These are phyloP conservation scores for Callinectes sapidus DNA, from an alignment of 2,888 invertebrate species.

Conservation along the genomic window DNA sequence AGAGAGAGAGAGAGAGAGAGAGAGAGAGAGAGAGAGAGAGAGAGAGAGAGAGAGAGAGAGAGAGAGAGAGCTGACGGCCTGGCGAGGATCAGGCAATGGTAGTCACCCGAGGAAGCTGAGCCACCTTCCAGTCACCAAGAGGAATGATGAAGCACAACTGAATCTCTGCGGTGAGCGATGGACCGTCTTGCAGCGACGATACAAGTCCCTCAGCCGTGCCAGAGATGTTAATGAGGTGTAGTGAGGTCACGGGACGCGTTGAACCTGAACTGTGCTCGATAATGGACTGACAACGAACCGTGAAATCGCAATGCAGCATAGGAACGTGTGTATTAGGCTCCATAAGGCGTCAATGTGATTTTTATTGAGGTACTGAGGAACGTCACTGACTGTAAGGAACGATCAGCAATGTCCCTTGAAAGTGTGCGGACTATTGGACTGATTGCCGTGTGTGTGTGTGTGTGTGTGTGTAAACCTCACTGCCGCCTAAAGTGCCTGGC, in stretches of 20 bases:
- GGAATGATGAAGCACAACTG: background rate
- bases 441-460: slow-evolving; percentile 13
- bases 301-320: background rate
- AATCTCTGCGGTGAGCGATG: background rate
- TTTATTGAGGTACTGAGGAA: background rate
- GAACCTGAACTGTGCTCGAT: background rate
- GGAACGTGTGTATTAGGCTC: background rate
- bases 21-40: slow-evolving; percentile 16
- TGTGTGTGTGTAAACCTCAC: background rate
- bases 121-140: background rate
- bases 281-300: background rate
- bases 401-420: background rate
- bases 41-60: no score
- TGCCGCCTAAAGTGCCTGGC: background rate
- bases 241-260: background rate
- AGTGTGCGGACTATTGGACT: background rate
- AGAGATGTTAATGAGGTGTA: background rate
- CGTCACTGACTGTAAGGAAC: background rate
- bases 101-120: background rate
- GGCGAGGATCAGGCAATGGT: background rate
- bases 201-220: background rate
- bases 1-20: background rate
- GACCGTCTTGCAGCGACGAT: background rate
- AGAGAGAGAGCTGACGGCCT: background rate
- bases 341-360: background rate